Percentiles rank a stretch among this genome's conserved stretches.
Evolutionary conservation across 2,888 invertebrate species (phyloP).

Genomic region (Seira musarum): DNA sequence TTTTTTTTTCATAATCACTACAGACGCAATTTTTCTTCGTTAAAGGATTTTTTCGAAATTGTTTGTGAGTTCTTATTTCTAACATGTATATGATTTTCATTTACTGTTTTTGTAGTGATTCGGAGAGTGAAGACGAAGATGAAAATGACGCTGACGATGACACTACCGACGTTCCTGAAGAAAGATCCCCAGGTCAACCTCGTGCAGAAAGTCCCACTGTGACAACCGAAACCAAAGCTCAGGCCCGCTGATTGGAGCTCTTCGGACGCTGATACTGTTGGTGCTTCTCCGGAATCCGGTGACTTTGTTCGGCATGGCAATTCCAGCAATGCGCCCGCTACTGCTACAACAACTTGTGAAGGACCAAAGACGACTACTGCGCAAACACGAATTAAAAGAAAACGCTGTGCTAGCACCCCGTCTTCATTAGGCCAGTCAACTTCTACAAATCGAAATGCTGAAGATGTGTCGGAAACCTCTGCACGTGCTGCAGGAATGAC

Average conservation of each 20-base stretch:
- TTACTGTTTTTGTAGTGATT: slow-evolving; percentile 43
- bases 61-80: background rate
- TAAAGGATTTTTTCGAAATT: background rate
- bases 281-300: slow-evolving; percentile 42
- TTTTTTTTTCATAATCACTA: too few species aligned
- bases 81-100: too few species aligned
- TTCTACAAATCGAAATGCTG: slow-evolving; percentile 44
- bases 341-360: slow-evolving; percentile 4
- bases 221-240: slow-evolving; percentile 39
- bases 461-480: slow-evolving; percentile 29
- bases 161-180: slow-evolving; percentile 49
- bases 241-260: slow-evolving; percentile 31
- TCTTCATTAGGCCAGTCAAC: slow-evolving; percentile 63
- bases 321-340: slow-evolving; percentile 20
- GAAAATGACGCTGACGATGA: slow-evolving; percentile 22
- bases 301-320: slow-evolving; percentile 35
- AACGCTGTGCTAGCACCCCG: slow-evolving; percentile 61
- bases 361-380: slow-evolving; percentile 54
- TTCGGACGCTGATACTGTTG: slow-evolving; percentile 37
- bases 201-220: slow-evolving; percentile 4
- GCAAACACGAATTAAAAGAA: slow-evolving; percentile 54
- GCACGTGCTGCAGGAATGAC: slow-evolving; percentile 29
- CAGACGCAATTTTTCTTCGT: too few species aligned
- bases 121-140: slow-evolving; percentile 64
- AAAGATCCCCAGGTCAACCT: slow-evolving; percentile 37